Conservation (phyloP, 1,140 invertebrate genomes). For the Cephus cinctus region DNA sequence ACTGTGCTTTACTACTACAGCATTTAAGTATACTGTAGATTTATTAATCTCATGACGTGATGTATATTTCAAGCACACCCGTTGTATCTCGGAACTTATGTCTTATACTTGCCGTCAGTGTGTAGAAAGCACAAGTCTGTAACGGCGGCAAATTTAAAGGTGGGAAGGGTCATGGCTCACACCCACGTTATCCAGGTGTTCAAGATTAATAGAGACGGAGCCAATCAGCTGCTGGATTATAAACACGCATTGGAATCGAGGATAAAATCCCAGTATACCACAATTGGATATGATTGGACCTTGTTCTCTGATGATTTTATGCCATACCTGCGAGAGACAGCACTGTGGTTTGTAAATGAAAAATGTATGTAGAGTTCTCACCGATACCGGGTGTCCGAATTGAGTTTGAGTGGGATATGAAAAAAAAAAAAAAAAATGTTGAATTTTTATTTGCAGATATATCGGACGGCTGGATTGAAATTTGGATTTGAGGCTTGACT, state of each 20-base stretch:
- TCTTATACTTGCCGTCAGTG: too few species aligned
- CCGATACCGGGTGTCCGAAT: not conserved
- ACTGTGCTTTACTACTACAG: not conserved
- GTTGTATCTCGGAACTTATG: too few species aligned
- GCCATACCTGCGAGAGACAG: not conserved
- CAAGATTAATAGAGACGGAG: constrained; percentile 32
- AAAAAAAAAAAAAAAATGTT: not conserved
- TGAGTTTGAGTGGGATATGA: not conserved
- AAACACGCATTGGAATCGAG: constrained; percentile 10
- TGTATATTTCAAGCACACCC: not conserved
- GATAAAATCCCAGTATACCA: constrained; percentile 4
- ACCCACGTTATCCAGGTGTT: constrained; percentile 37
- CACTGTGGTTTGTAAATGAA: not conserved
- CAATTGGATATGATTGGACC: too few species aligned
- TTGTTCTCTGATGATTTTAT: too few species aligned
- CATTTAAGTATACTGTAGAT: not conserved
- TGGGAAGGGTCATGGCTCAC: constrained; percentile 16
- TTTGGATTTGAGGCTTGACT: too few species aligned
- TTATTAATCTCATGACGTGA: not conserved
- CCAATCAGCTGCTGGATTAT: constrained; percentile 22
- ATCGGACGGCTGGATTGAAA: too few species aligned
- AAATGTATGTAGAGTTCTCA: not conserved
- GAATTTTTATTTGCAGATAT: too few species aligned
- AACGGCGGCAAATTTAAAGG: not conserved
- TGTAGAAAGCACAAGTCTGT: not conserved